Conservation (phyloP, 2,888 invertebrate genomes). For the Lepas anatifera region DNA sequence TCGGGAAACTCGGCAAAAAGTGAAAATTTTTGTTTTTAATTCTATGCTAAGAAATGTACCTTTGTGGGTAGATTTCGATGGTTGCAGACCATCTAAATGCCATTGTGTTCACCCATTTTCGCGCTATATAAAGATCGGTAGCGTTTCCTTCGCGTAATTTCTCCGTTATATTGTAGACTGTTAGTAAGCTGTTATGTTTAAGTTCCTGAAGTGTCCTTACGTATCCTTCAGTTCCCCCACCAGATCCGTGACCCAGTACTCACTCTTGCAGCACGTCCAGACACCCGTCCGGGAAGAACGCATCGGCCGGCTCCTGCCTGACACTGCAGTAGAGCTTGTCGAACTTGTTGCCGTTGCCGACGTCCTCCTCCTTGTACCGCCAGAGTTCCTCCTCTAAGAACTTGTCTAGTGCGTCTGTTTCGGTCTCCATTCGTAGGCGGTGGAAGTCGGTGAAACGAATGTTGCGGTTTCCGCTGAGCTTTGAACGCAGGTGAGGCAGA, state of each 20-base stretch:
- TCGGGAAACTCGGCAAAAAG: no score
- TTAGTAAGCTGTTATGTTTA: no score
- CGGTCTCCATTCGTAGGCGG: neutral
- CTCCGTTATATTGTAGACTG: no score
- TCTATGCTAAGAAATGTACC: no score
- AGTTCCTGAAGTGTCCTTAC: no score
- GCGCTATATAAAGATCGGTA: no score
- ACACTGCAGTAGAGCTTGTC: neutral
- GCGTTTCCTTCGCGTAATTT: no score
- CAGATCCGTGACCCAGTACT: neutral
- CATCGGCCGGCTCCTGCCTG: neutral
- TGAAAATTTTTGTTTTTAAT: no score
- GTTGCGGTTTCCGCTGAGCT: no score
- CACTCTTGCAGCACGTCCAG: neutral
- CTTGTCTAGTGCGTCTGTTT: neutral
- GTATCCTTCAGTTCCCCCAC: neutral
- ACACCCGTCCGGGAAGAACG: conserved; percentile 2
- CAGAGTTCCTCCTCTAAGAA: neutral
- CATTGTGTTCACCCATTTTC: neutral
- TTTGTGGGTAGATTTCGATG: no score
- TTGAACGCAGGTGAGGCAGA: no score
- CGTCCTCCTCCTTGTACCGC: neutral
- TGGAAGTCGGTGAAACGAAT: neutral
- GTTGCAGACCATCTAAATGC: neutral
- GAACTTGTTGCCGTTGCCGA: no score